Conservation (phyloP, 30 jellyfish, hydroid and myxozoan genomes). For the Clytia hemisphaerica region DNA sequence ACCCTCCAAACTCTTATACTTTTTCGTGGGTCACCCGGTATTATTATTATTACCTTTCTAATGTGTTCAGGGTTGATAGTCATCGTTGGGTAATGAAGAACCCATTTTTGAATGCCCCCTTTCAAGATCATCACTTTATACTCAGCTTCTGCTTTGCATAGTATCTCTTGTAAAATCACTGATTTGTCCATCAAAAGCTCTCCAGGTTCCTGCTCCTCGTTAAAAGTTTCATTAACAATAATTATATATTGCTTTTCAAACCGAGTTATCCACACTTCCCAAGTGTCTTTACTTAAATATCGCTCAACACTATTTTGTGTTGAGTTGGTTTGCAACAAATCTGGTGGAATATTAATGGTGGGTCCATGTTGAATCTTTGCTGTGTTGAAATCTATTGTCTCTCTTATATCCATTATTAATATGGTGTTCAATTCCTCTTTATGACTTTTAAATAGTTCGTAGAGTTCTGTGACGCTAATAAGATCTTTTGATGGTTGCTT, state of each 20-base stretch:
- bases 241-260: constrained; percentile 36
- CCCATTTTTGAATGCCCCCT: constrained; percentile 89
- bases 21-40: too few species aligned
- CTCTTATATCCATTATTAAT: constrained; percentile 72
- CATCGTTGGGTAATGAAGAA: constrained; percentile 65
- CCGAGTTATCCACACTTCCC: constrained; percentile 78
- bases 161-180: constrained; percentile 52
- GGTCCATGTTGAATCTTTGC: constrained; percentile 54
- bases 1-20: too few species aligned
- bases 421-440: constrained; percentile 33
- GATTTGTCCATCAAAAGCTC: too few species aligned
- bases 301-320: constrained; percentile 78
- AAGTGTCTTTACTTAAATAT: constrained; percentile 46
- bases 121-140: constrained; percentile 38
- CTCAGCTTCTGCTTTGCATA: constrained; percentile 25
- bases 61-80: constrained; percentile 70
- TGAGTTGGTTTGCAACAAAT: constrained; percentile 68
- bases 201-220: constrained; percentile 27
- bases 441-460: constrained; percentile 37
- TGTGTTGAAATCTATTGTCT: constrained; percentile 45
- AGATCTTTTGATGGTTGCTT: not conserved
- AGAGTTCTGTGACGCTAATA: constrained; percentile 39
- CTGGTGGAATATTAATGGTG: constrained; percentile 56
- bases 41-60: constrained; percentile 59
- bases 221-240: constrained; percentile 52